These are phyloP conservation scores for Rhopalosiphum maidis DNA, from an alignment of 1,140 invertebrate species.

Conservation along the genomic window DNA sequence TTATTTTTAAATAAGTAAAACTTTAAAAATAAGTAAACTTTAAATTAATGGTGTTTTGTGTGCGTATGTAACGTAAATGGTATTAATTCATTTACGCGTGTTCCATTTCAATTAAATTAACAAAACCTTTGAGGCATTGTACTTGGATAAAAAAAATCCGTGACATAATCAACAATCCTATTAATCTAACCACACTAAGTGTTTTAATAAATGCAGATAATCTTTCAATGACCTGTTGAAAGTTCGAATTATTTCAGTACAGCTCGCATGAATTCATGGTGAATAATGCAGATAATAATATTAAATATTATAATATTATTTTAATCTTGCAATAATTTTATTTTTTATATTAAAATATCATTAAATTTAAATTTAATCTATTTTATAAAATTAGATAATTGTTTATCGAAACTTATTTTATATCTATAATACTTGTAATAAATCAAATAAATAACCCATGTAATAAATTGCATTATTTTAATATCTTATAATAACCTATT, in stretches of 20 bases:
- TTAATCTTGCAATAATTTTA: not conserved
- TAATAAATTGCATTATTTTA: no score
- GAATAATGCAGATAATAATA: not conserved
- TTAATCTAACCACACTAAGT: not conserved
- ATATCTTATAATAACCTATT: no score
- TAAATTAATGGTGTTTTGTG: not conserved
- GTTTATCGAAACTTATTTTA: not conserved
- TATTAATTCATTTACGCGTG: conserved; percentile 9
- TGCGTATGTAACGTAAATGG: not conserved
- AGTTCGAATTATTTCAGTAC: conserved; percentile 5
- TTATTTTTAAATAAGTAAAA: no score
- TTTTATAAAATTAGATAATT: not conserved
- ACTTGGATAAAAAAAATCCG: not conserved
- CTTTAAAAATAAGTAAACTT: no score
- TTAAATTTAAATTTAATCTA: not conserved
- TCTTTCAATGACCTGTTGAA: not conserved
- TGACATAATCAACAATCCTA: not conserved
- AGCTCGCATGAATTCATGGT: not conserved
- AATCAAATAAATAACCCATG: no score
- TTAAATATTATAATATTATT: not conserved
- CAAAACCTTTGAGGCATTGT: not conserved
- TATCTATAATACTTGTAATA: no score
- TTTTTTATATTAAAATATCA: not conserved
- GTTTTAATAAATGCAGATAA: not conserved
- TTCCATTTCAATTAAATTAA: conserved; percentile 12